Base-by-base conservation (phyloP, 2,113 vertebrate species). In the Tor tambroides region DNA sequence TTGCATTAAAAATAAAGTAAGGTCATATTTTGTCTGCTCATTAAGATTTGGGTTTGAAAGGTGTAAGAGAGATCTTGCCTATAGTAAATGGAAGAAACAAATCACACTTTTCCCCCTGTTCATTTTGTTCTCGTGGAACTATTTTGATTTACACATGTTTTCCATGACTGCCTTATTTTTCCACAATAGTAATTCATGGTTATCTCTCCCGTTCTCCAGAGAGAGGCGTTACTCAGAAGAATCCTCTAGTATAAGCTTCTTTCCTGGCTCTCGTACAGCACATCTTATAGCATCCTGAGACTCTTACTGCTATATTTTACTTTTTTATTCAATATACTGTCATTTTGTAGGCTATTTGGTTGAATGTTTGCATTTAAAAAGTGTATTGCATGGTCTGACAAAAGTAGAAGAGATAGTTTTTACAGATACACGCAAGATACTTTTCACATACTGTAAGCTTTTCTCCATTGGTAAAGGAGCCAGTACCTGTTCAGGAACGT, bases 181-280 rank as follows among this genome's bases (percentile, higher is more conserved):
- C 80, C 80, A 35, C 63, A 83, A 35, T 38, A 26, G 35, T 69
- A 82, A 82, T 28, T 82, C 79, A 49, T 46, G 41, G 35, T 67
- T 32, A 81, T 82, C 26, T 71, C n/a, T 38, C 3, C 28, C 0
- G 41, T 32, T 7, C 41, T 69, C 63, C 30, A 19, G 63, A 83
- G 63, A 83, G 28, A 30, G 17, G 6, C 11, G 4, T 32, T 54
- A 78, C 28, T 28, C 9, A 0, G 80, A 51, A 49, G 63, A 69
- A 32, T 30, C 63, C 17, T 32, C 28, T 41, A 83, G 43, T 32
- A 3, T 54, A 69, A 81, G 14, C n/a, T 19, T 32, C 19, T 83
- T 83, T 71, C 43, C 63, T 71, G 81, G 81, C 81, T 83, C 81
- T 71, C 7, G 17, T 49, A 71, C 26, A 69, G 43, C 32, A 26